Conservation (phyloP, 2,888 invertebrate species). For the Tinea trinotella region DNA sequence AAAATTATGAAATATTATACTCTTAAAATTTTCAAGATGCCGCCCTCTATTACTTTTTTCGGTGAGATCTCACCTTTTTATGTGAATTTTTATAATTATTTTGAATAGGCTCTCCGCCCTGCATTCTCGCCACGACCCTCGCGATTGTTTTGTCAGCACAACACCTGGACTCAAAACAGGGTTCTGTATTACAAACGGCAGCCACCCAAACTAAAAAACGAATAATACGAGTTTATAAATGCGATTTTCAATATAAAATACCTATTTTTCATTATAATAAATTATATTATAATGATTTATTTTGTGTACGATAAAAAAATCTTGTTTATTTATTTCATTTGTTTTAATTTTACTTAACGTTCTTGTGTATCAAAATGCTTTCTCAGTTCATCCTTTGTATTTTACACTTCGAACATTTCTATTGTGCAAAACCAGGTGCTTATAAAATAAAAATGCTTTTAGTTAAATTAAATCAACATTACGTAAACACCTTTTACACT, state of each 20-base stretch:
- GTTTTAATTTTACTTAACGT: not conserved
- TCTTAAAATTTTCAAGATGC: slow-evolving; percentile 33
- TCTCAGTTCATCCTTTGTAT: not conserved
- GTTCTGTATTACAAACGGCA: slow-evolving; percentile 23
- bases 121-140: slow-evolving; percentile 49
- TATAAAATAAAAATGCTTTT: slow-evolving; percentile 15
- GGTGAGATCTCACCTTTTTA: slow-evolving; percentile 44
- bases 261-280: not conserved
- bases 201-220: not conserved
- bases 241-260: not conserved
- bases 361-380: not conserved
- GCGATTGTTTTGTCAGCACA: slow-evolving; percentile 67
- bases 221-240: not conserved
- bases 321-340: not conserved
- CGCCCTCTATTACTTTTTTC: slow-evolving; percentile 38
- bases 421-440: slow-evolving; percentile 10
- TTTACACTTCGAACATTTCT: not conserved
- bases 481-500: slow-evolving; percentile 1
- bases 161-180: slow-evolving; percentile 66
- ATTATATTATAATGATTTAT: no score
- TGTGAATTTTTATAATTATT: slow-evolving; percentile 51
- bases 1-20: slow-evolving; percentile 64
- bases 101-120: slow-evolving; percentile 61
- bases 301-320: no score
- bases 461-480: slow-evolving; percentile 14